Evolutionary conservation across 1,140 invertebrate species (phyloP).

Genomic region (Magallana angulata): DNA sequence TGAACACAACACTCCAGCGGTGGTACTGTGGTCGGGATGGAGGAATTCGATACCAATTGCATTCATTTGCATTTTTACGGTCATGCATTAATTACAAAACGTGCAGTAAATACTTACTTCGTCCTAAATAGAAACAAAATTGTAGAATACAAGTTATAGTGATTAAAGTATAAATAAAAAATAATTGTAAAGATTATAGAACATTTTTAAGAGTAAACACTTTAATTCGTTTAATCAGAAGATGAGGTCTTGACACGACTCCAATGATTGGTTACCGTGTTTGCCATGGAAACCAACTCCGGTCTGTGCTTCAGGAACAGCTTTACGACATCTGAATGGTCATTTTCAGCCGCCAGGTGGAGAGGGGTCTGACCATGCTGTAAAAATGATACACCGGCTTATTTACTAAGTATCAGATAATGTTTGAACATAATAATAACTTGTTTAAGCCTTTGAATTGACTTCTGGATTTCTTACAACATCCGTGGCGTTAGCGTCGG

Average conservation of each 20-base stretch:
- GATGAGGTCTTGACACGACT: background rate
- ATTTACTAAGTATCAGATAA: background rate
- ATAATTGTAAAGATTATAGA: background rate
- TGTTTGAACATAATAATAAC: background rate
- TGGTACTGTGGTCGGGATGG: background rate
- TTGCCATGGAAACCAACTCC: conserved; percentile 86
- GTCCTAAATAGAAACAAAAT: conserved; percentile 25
- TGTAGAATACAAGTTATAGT: background rate
- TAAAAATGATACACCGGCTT: conserved; percentile 42
- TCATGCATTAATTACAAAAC: background rate
- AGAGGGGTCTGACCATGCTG: conserved; percentile 83
- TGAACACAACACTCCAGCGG: background rate
- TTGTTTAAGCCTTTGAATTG: background rate
- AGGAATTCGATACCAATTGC: background rate
- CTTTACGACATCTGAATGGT: conserved; percentile 98
- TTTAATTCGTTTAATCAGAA: background rate
- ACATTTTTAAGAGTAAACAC: background rate
- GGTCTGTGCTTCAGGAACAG: conserved; percentile 97
- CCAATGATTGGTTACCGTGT: conserved; percentile 83
- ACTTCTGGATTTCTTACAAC: conserved; percentile 85
- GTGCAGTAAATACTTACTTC: conserved; percentile 38
- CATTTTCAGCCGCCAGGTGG: conserved; percentile 95
- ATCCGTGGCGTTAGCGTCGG: conserved; percentile 97
- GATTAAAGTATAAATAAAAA: background rate
- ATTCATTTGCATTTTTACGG: background rate